Evolutionary conservation across 2,797 vertebrate species (phyloP).

Genomic region (Clamator glandarius): DNA sequence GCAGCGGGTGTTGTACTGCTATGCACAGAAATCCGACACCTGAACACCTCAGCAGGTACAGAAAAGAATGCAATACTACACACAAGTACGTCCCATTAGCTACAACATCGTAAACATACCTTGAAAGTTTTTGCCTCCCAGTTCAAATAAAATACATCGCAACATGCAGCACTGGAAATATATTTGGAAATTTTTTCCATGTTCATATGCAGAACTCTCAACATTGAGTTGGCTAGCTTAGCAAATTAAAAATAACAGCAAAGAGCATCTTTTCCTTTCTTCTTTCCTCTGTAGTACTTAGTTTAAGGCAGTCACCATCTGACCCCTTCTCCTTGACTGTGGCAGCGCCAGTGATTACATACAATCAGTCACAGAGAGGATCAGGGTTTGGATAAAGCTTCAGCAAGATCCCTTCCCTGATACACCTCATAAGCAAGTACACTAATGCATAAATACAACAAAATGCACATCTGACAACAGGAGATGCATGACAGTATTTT

Average conservation of each 20-base stretch:
- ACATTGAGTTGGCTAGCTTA: not conserved
- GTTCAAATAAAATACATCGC: not conserved
- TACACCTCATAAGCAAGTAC: accelerated
- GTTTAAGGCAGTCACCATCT: not conserved
- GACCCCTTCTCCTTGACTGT: not conserved
- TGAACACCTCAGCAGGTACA: not conserved
- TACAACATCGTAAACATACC: not conserved
- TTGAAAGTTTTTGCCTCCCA: not conserved
- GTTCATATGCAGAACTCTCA: not conserved
- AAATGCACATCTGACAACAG: not conserved
- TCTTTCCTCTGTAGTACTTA: not conserved
- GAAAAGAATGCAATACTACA: not conserved
- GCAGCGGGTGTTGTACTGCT: not conserved
- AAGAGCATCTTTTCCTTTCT: not conserved
- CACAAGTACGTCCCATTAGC: accelerated
- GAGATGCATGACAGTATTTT: not conserved
- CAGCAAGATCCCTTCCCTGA: not conserved
- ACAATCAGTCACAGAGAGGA: not conserved
- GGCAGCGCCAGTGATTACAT: not conserved
- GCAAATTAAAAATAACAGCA: not conserved
- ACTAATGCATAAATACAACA: not conserved
- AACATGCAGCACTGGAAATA: not conserved
- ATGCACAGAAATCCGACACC: not conserved
- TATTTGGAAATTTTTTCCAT: not conserved
- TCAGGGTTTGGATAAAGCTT: not conserved